Conservation (phyloP, 2,797 vertebrate species). For the Cephalopachus bancanus region DNA sequence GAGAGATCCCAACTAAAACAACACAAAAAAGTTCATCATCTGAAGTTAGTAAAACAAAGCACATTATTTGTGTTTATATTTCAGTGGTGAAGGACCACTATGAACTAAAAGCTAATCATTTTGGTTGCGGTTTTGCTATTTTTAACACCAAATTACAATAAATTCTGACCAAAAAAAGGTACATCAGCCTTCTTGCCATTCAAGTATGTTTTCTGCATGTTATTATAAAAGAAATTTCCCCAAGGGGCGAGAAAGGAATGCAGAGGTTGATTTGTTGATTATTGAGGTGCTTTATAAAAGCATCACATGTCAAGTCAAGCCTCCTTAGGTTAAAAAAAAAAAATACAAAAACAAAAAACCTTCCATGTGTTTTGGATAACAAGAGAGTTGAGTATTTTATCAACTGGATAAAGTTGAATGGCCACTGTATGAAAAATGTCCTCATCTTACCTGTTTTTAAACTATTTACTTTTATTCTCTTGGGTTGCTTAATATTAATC, state of each 20-base stretch:
- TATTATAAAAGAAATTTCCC: constrained; percentile 65
- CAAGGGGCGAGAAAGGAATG: neutral
- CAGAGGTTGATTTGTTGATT: neutral
- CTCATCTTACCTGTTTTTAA: neutral
- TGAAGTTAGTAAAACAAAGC: neutral
- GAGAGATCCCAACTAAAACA: too few species aligned
- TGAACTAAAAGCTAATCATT: constrained; percentile 39
- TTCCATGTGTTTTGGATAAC: neutral
- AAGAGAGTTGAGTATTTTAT: neutral
- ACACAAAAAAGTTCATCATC: too few species aligned
- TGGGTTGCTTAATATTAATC: neutral
- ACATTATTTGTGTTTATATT: constrained; percentile 45
- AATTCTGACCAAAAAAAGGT: neutral
- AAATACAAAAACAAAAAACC: neutral
- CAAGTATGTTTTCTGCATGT: constrained; percentile 30
- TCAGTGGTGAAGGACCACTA: neutral
- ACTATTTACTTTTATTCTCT: neutral
- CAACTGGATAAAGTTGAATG: neutral
- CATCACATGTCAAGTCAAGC: neutral
- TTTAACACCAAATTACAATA: constrained; percentile 52
- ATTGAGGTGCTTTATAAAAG: neutral
- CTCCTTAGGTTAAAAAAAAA: neutral
- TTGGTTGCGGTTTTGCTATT: constrained; percentile 44
- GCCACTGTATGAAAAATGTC: neutral
- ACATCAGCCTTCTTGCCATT: constrained; percentile 43